phyloP scores from a whole-genome alignment of 2,797 vertebrate species.

The Propithecus deckenii region DNA sequence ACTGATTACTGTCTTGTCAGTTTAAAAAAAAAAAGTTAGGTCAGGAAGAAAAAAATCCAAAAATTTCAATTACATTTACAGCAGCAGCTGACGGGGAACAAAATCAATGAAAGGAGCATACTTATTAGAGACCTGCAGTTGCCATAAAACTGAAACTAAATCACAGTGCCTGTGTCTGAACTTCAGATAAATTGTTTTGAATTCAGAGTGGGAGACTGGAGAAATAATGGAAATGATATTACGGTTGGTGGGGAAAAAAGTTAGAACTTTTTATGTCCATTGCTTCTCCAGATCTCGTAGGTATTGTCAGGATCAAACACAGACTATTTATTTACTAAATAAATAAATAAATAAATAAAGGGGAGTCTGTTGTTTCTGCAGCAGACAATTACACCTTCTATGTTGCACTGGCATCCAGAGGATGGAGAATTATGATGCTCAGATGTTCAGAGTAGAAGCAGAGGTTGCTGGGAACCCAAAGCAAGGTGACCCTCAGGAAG shows the following conservation, averaged over 20 bases:
- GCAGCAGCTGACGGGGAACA: constrained; percentile 86
- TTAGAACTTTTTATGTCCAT: constrained; percentile 78
- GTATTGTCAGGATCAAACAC: constrained; percentile 72
- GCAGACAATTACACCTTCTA: constrained; percentile 39
- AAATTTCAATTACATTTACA: constrained; percentile 88
- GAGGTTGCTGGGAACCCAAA: constrained; percentile 21
- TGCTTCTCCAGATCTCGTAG: constrained; percentile 70
- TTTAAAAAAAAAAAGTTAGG: constrained; percentile 78
- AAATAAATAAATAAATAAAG: background rate
- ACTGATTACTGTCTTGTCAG: constrained; percentile 72
- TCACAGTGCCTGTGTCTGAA: constrained; percentile 88
- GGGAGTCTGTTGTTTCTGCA: constrained; percentile 62
- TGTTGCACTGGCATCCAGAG: background rate
- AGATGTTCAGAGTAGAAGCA: background rate
- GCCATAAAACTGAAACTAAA: constrained; percentile 89
- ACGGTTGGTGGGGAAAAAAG: constrained; percentile 68
- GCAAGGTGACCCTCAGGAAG: constrained; percentile 50
- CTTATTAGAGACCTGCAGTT: constrained; percentile 88
- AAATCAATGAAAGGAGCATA: constrained; percentile 88
- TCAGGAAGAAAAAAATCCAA: constrained; percentile 57
- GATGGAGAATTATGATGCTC: constrained; percentile 43
- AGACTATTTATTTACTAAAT: constrained; percentile 70
- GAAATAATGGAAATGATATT: constrained; percentile 88
- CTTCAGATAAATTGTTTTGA: constrained; percentile 89
- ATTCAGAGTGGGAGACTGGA: constrained; percentile 85